These are phyloP conservation scores for Neogale vison DNA, from an alignment of 2,113 vertebrate species.

Conservation along the genomic window DNA sequence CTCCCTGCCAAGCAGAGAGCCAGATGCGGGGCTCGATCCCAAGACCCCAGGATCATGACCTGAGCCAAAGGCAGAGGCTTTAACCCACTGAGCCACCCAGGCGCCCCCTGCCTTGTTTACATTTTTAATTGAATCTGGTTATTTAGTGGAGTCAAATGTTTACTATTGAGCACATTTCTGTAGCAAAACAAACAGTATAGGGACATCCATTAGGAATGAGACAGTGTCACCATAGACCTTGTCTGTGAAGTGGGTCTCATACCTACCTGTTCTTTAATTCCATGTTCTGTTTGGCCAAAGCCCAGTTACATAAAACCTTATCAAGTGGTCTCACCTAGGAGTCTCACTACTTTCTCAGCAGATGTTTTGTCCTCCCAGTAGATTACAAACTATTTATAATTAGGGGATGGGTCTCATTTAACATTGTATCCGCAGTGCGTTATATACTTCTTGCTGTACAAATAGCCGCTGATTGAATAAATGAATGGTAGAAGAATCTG, in stretches of 20 bases:
- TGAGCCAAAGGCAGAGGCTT: no score
- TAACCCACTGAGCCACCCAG: no score
- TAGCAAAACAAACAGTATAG: not conserved
- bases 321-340: not conserved
- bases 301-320: not conserved
- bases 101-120: not conserved
- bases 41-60: no score
- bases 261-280: not conserved
- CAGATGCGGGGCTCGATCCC: no score
- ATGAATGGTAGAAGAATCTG: not conserved
- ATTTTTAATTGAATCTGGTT: not conserved
- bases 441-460: not conserved
- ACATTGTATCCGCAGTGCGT: not conserved
- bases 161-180: not conserved
- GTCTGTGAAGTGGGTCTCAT: not conserved
- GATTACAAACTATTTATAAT: not conserved
- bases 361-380: not conserved
- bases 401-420: not conserved
- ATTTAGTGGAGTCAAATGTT: not conserved
- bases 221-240: not conserved
- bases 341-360: not conserved
- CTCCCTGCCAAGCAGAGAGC: no score
- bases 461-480: not conserved
- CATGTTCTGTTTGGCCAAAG: not conserved
- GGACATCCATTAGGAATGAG: not conserved